These are phyloP conservation scores for Cataglyphis altisquamis DNA, from an alignment of 2,888 invertebrate species.

Conservation along the genomic window DNA sequence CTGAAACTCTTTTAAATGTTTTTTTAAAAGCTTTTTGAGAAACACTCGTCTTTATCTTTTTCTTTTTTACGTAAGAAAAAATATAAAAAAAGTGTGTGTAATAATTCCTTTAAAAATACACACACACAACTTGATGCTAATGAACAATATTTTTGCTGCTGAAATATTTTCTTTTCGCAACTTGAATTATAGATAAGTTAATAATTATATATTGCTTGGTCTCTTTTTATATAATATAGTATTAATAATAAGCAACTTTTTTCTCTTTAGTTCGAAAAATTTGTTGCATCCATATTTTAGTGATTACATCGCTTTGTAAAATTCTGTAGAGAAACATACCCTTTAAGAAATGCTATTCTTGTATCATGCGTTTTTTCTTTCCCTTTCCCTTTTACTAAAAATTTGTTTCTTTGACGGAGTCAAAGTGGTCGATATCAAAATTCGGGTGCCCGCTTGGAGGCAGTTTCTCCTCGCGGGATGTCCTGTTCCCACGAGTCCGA, in stretches of 20 bases:
- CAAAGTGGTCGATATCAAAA: slow-evolving; percentile 14
- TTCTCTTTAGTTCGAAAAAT: background rate
- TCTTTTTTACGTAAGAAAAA: background rate
- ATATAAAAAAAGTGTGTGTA: background rate
- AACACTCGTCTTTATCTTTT: background rate
- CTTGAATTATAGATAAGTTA: background rate
- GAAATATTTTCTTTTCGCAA: background rate
- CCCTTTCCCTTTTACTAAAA: slow-evolving; percentile 27
- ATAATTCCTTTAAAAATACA: background rate
- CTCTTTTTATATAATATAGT: background rate
- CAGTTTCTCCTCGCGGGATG: slow-evolving; percentile 61
- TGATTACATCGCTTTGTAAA: background rate
- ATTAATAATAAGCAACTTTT: background rate
- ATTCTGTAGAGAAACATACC: background rate
- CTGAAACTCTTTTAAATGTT: background rate
- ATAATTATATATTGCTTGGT: background rate
- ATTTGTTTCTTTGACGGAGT: slow-evolving; percentile 42
- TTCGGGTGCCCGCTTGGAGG: slow-evolving; percentile 53
- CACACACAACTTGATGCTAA: background rate
- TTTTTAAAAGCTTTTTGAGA: background rate
- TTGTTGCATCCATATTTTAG: background rate
- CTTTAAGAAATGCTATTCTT: background rate
- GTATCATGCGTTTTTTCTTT: slow-evolving; percentile 4
- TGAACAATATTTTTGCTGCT: background rate
- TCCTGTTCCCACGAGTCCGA: slow-evolving; percentile 78